These are phyloP conservation scores for Alethe castanea DNA, from an alignment of 2,113 vertebrate species.

Conservation along the genomic window DNA sequence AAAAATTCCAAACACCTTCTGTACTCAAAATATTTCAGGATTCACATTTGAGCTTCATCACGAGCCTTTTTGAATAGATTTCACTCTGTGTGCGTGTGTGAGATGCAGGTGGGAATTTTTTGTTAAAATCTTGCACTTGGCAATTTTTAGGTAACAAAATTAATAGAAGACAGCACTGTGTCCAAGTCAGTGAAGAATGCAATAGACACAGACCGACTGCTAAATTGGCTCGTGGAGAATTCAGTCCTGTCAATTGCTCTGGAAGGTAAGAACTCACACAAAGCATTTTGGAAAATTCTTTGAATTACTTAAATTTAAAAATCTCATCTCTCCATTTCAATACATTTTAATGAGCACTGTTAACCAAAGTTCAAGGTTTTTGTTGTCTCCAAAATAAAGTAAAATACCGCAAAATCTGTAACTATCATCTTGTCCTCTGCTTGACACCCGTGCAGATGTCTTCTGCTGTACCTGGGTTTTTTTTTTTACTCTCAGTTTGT, in stretches of 20 bases:
- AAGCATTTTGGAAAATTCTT: neutral
- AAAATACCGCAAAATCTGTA: neutral
- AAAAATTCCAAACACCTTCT: neutral
- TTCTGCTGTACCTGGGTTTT: neutral
- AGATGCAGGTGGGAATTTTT: neutral
- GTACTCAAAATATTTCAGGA: neutral
- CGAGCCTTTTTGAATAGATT: neutral
- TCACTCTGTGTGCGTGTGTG: neutral
- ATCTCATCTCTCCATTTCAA: neutral
- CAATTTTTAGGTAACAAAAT: conserved; percentile 88
- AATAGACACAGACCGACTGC: conserved; percentile 92
- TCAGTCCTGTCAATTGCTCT: conserved; percentile 96
- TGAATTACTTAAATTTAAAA: neutral
- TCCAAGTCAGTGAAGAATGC: conserved; percentile 98
- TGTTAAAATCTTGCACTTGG: neutral
- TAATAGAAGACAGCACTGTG: conserved; percentile 98
- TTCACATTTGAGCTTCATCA: neutral
- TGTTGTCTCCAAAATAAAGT: neutral
- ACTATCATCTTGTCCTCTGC: neutral
- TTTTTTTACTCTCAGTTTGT: neutral
- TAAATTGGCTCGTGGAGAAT: conserved; percentile 98
- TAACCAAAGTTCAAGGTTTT: neutral
- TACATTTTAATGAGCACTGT: neutral
- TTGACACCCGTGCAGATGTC: neutral
- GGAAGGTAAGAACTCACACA: conserved; percentile 82